Conservation (phyloP, 2,113 vertebrate genomes). For the Rhabdomys dilectus region DNA sequence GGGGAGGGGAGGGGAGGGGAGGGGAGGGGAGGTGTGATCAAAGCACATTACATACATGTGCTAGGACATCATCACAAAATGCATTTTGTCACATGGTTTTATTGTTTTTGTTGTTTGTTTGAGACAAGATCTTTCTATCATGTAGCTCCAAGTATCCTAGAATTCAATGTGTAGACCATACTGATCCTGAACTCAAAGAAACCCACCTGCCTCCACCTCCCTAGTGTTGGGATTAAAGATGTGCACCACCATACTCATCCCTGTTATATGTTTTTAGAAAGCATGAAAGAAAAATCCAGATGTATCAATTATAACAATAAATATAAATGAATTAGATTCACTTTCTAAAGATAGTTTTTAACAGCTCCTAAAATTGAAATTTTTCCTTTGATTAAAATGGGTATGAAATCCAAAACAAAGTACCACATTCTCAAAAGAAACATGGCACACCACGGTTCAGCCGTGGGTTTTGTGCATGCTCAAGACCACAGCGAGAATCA, state of each 20-base stretch:
- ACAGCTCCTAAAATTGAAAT: not conserved
- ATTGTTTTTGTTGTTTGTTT: not conserved
- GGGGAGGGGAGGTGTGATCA: no score
- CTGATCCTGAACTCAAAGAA: not conserved
- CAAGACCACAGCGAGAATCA: no score
- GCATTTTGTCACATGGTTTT: not conserved
- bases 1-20: no score
- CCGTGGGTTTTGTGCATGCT: not conserved
- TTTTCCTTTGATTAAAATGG: not conserved
- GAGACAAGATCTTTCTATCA: not conserved
- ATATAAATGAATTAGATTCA: constrained; percentile 7
- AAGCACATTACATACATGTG: no score
- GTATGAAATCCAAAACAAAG: not conserved
- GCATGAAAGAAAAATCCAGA: not conserved
- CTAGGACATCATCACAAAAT: not conserved
- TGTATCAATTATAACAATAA: not conserved
- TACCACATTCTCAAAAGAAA: not conserved
- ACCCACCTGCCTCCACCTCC: not conserved
- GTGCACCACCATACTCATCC: not conserved
- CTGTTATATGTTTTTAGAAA: not conserved
- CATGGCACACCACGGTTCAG: not conserved
- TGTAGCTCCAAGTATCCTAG: not conserved
- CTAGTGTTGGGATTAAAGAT: not conserved
- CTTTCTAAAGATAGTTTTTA: constrained; percentile 9
- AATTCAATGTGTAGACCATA: not conserved